phyloP scores from a whole-genome alignment of 2,888 invertebrate genomes.

The Ganaspis brasiliensis region DNA sequence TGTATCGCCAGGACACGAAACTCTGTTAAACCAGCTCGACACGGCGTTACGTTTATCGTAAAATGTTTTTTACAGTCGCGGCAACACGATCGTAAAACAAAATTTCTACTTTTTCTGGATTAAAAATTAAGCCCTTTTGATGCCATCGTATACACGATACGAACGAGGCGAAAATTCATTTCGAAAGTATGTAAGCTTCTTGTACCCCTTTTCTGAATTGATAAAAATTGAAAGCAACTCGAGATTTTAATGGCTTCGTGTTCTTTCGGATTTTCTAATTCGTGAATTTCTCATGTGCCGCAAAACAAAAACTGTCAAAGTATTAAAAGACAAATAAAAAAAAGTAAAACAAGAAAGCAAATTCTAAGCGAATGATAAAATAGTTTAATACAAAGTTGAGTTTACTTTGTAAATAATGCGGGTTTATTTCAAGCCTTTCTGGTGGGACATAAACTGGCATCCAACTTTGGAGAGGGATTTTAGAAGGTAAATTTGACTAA shows the following conservation, averaged over 20 bases:
- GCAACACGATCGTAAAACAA: conserved; percentile 57
- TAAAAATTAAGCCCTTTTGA: conserved; percentile 33
- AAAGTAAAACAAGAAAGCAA: too few relatives aligned
- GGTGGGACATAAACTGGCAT: too few relatives aligned
- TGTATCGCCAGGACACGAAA: conserved; percentile 23
- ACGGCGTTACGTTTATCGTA: conserved; percentile 60
- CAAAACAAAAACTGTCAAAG: background rate
- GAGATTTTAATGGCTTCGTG: background rate
- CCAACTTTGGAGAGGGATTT: background rate
- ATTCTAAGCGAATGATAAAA: too few relatives aligned
- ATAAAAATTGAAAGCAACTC: conserved; percentile 15
- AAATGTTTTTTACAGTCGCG: conserved; percentile 61
- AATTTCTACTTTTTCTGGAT: conserved; percentile 8
- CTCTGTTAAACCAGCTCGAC: conserved; percentile 54
- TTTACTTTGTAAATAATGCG: too few relatives aligned
- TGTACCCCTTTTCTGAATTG: background rate
- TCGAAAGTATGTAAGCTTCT: conserved; percentile 12
- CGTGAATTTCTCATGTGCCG: background rate
- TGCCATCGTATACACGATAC: background rate
- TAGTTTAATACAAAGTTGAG: too few relatives aligned
- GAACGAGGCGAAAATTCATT: conserved; percentile 27
- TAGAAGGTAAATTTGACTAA: background rate
- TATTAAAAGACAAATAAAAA: too few relatives aligned
- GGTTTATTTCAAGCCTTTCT: too few relatives aligned
- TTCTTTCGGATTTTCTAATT: conserved; percentile 2